Conservation (phyloP, 2,113 vertebrate species). For the Cisticola juncidis region DNA sequence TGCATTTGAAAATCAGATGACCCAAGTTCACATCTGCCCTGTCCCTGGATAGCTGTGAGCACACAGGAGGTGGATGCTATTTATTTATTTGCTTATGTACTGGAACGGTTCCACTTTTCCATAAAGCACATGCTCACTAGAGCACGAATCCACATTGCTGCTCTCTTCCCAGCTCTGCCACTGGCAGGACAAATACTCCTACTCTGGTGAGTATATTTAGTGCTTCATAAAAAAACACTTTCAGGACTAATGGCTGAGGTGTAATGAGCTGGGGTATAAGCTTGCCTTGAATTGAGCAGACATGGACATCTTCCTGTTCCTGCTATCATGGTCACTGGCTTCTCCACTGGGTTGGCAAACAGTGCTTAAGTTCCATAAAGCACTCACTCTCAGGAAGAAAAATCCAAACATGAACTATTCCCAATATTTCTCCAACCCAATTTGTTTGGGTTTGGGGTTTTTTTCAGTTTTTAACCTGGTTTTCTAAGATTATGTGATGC, state of each 20-base stretch:
- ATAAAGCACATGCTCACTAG: background rate
- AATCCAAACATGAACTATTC: background rate
- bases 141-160: background rate
- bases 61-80: background rate
- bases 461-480: background rate
- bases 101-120: background rate
- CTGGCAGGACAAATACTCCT: background rate
- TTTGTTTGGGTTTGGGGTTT: background rate
- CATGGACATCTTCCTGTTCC: background rate
- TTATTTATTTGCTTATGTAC: conserved; percentile 27
- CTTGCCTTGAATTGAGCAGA: background rate
- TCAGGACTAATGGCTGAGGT: background rate
- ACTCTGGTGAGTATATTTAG: background rate
- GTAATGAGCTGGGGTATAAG: background rate
- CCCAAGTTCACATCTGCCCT: background rate
- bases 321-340: background rate
- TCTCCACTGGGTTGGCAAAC: background rate
- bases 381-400: background rate
- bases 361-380: background rate
- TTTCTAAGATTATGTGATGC: background rate
- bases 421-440: background rate
- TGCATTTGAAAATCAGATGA: background rate
- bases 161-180: background rate
- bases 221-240: background rate
- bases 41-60: background rate